These are phyloP conservation scores for Xiphophorus birchmanni DNA, from an alignment of 2,797 vertebrate species.

Conservation along the genomic window DNA sequence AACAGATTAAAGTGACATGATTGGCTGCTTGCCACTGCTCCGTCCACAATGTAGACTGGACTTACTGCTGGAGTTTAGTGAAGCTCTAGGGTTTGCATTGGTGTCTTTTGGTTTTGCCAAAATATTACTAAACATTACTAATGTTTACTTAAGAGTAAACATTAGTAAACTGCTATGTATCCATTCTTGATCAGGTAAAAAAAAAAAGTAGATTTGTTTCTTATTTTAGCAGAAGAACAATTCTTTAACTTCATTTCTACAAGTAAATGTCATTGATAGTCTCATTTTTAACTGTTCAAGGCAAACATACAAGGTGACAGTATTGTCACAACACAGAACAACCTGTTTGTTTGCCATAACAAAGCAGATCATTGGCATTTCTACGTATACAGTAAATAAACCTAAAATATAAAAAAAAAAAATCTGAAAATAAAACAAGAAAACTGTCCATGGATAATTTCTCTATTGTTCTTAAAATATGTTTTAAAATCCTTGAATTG, in stretches of 20 bases:
- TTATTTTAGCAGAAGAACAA: neutral
- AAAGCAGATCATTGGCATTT: neutral
- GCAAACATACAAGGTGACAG: neutral
- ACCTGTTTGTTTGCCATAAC: neutral
- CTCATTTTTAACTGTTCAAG: neutral
- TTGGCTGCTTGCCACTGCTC: constrained; percentile 18
- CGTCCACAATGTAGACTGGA: neutral
- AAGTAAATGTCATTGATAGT: neutral
- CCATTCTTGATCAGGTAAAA: neutral
- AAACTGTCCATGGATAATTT: no score
- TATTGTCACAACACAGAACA: neutral
- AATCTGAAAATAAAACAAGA: no score
- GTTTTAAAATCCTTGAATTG: no score
- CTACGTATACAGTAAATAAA: no score
- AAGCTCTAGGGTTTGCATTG: neutral
- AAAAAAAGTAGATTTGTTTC: neutral
- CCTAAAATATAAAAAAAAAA: no score
- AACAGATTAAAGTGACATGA: constrained; percentile 22
- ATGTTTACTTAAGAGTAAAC: no score
- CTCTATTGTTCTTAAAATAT: no score
- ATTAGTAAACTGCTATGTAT: neutral
- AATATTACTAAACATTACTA: no score
- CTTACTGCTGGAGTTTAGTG: neutral
- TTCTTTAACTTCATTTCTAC: neutral
- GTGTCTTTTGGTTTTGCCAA: neutral